Percentiles rank a stretch among this genome's conserved stretches.
Evolutionary conservation across 2,113 vertebrate genomes (phyloP).

Genomic region (Pedionomus torquatus): DNA sequence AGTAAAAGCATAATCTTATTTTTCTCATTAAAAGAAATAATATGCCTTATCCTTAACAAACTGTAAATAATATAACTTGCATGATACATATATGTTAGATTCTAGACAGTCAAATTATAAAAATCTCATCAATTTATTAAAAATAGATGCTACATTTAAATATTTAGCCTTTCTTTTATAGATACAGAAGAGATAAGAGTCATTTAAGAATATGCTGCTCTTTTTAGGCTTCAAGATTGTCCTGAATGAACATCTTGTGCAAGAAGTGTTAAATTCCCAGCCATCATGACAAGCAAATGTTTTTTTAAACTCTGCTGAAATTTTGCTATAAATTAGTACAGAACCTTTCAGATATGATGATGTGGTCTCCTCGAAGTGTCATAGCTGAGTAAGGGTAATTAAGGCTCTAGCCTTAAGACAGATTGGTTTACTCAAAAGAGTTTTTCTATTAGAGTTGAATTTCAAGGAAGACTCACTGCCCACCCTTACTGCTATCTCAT

Average conservation of each 20-base stretch:
- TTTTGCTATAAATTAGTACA: background rate
- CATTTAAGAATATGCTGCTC: background rate
- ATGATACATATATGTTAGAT: background rate
- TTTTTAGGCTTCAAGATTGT: background rate
- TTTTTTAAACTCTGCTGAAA: background rate
- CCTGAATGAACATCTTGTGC: background rate
- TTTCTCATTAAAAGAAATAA: background rate
- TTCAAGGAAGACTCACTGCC: background rate
- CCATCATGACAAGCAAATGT: background rate
- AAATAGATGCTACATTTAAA: background rate
- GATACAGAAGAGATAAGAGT: background rate
- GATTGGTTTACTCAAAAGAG: background rate
- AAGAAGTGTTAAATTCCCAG: background rate
- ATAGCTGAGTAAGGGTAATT: background rate
- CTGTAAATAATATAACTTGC: background rate
- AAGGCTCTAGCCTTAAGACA: background rate
- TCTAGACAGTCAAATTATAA: background rate
- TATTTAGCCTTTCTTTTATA: background rate
- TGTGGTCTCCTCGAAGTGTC: background rate
- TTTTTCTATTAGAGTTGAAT: background rate
- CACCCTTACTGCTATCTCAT: background rate
- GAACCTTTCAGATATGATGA: background rate
- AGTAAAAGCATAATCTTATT: background rate
- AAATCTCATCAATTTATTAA: background rate
- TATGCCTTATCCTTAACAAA: background rate